Conservation (phyloP, 2,113 vertebrate genomes). For the Tautogolabrus adspersus region DNA sequence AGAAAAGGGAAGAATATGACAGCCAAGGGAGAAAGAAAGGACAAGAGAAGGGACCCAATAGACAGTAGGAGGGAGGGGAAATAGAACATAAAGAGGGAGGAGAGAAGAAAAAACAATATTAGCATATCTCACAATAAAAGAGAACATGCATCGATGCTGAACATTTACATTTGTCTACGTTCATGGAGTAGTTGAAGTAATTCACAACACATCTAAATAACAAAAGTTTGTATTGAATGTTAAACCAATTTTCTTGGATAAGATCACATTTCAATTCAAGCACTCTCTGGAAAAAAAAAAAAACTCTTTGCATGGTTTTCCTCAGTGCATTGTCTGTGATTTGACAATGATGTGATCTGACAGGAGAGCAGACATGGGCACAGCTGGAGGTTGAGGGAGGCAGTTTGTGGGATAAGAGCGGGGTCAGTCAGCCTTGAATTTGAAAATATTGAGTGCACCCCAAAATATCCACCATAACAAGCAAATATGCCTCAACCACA, state of each 20-base stretch:
- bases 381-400: not conserved
- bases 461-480: slow-evolving; percentile 2
- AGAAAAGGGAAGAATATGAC: slow-evolving; percentile 41
- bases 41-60: not conserved
- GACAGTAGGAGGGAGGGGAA: not conserved
- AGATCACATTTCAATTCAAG: too few species aligned
- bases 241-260: too few species aligned
- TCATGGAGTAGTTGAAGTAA: not conserved
- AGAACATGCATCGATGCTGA: not conserved
- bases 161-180: not conserved
- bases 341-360: too few species aligned
- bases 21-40: not conserved
- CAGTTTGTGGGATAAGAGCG: not conserved
- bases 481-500: too few species aligned
- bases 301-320: too few species aligned
- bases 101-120: slow-evolving; percentile 4
- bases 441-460: not conserved
- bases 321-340: too few species aligned
- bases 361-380: too few species aligned
- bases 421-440: not conserved
- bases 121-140: not conserved
- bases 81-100: not conserved
- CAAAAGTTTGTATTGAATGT: too few species aligned
- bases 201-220: too few species aligned
- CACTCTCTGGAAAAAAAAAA: too few species aligned